Percentiles rank a stretch among this genome's conserved stretches.
These are phyloP conservation scores for Ypsolopha sequella DNA, from an alignment of 2,888 invertebrate genomes.

Conservation along the genomic window DNA sequence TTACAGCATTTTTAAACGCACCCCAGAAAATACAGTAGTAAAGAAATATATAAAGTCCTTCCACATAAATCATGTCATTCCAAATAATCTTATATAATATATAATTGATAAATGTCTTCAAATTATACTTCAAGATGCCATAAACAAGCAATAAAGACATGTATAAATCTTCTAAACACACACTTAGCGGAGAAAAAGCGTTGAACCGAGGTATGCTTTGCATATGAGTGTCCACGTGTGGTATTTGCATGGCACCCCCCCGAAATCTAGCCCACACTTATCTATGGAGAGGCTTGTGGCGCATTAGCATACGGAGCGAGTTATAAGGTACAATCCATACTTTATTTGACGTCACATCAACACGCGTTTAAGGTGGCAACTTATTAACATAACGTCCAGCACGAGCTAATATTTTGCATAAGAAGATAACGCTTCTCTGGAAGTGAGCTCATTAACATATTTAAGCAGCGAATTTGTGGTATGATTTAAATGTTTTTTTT, in stretches of 20 bases:
- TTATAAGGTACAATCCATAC: conserved; percentile 25
- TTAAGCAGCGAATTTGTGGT: conserved; percentile 19
- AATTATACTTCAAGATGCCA: not conserved
- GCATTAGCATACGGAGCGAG: conserved; percentile 30
- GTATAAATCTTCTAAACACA: not conserved
- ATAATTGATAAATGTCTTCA: not conserved
- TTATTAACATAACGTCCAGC: conserved; percentile 64
- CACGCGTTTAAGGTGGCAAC: conserved; percentile 41
- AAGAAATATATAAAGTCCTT: no score
- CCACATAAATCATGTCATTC: no score
- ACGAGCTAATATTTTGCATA: conserved; percentile 67
- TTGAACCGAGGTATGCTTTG: conserved; percentile 37
- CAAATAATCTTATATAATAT: not conserved
- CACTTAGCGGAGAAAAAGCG: conserved; percentile 18
- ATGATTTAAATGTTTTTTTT: conserved; percentile 11
- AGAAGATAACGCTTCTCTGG: conserved; percentile 56
- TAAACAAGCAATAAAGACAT: not conserved
- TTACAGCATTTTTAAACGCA: no score
- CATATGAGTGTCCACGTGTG: conserved; percentile 65
- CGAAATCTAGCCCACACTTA: conserved; percentile 34
- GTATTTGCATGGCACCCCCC: conserved; percentile 54
- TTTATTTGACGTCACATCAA: conserved; percentile 33
- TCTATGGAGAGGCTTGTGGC: conserved; percentile 21
- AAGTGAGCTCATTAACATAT: conserved; percentile 34
- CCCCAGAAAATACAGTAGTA: no score